Conservation (phyloP, 2,888 invertebrate genomes). For the Odontomyia ornata region DNA sequence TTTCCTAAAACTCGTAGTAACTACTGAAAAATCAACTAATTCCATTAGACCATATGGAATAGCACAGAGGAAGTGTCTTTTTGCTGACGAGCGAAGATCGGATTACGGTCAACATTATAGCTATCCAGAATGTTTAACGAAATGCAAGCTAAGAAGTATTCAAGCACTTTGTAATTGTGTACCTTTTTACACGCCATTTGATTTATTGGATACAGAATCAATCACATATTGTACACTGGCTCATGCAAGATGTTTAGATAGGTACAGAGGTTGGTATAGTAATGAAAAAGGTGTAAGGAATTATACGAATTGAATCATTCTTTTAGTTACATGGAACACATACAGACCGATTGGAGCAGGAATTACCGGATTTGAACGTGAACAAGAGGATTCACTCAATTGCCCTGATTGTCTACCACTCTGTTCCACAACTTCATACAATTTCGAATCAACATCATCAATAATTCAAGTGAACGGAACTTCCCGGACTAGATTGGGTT, state of each 20-base stretch:
- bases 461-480: conserved; percentile 15
- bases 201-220: conserved; percentile 44
- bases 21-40: conserved; percentile 44
- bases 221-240: conserved; percentile 58
- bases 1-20: conserved; percentile 54
- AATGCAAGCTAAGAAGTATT: conserved; percentile 65
- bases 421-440: conserved; percentile 66
- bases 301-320: neutral
- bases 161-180: conserved; percentile 66
- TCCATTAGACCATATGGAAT: conserved; percentile 46
- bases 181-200: conserved; percentile 66
- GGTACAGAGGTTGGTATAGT: conserved; percentile 56
- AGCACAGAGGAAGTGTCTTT: conserved; percentile 65
- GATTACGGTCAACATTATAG: conserved; percentile 65
- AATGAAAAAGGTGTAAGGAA: too few species aligned
- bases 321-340: conserved; percentile 51
- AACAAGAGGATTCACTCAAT: conserved; percentile 64
- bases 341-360: conserved; percentile 45
- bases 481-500: conserved; percentile 41
- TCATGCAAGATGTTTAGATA: conserved; percentile 57
- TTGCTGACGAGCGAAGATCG: conserved; percentile 62
- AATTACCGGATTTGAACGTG: conserved; percentile 61
- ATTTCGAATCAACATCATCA: conserved; percentile 55
- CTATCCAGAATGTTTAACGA: conserved; percentile 67
- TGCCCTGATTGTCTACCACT: conserved; percentile 67